Evolutionary conservation across 2,888 invertebrate genomes (phyloP).

Genomic region (Laothoe populi): DNA sequence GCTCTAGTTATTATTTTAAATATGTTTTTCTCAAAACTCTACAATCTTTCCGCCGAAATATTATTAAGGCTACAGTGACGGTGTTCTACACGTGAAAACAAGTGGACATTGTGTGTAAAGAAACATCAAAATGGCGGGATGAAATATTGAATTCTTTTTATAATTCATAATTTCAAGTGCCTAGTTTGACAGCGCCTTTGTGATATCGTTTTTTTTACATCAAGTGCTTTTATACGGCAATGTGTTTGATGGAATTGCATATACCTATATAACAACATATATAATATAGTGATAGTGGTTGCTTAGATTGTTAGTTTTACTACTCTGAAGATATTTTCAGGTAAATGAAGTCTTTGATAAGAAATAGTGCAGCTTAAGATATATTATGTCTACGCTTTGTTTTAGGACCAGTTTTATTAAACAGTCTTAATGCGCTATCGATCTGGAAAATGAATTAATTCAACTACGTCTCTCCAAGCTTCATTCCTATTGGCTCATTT

Average conservation of each 20-base stretch:
- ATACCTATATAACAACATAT: too few relatives aligned
- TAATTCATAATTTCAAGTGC: background rate
- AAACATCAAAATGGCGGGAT: background rate
- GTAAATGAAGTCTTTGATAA: background rate
- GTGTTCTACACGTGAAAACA: background rate
- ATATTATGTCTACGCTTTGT: too few relatives aligned
- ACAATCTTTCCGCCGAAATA: background rate
- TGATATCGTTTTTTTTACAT: too few relatives aligned
- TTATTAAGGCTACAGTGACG: background rate
- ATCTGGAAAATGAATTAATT: too few relatives aligned
- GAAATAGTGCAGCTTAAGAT: background rate
- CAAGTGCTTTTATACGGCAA: too few relatives aligned
- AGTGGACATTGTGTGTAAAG: background rate
- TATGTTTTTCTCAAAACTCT: background rate
- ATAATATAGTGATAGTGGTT: background rate
- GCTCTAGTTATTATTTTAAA: too few relatives aligned
- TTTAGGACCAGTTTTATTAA: too few relatives aligned
- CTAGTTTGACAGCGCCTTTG: too few relatives aligned
- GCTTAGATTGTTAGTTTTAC: background rate
- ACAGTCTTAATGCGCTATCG: too few relatives aligned
- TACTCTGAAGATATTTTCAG: background rate
- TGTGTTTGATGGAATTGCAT: background rate
- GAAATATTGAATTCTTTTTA: background rate
- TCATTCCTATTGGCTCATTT: too few relatives aligned
- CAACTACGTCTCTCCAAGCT: too few relatives aligned